Base-by-base conservation (phyloP, 2,888 invertebrate genomes). In the Apamea epomidion region DNA sequence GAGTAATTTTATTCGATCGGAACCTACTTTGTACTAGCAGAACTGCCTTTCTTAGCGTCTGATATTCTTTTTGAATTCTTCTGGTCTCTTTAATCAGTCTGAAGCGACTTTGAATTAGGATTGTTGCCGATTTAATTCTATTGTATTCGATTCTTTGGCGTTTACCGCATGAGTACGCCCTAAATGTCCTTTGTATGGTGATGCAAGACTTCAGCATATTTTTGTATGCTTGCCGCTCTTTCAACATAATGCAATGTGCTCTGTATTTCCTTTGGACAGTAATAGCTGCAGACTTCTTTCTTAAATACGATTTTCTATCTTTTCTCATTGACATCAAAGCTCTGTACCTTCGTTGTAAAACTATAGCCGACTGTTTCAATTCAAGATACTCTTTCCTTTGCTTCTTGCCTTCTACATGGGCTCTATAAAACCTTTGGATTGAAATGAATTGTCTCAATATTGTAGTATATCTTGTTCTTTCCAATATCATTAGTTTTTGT, bases 401-500 rank as follows among this genome's bases (percentile, higher is more conserved):
- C 48, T 86, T 88, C 77, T 88, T 94, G 83, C 91, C 95, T 48
- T 85, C 74, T 75, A 87, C 85, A 80, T 91, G 92, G 1, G 94
- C 93, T 90, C 93, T 94, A 84, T 95, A 97, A 69, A 89, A 90
- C 78, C 90, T 92, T 90, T 98, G 97, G 69, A 98, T 95, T 14
- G 88, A 78, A 42, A 93, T 85, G 71, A 93, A 93, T 1, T 97
- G 93, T 72, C 92, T 92, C 85, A 94, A 92, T 58, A 94, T 90
- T 29, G 88, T 88, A 21, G 95, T 80, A 88, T 96, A 98, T 58
- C 92, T 90, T 25, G 88, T 84, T 82, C 95, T 94, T 75, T 95
- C 93, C 76, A 84, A 84, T 89, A 93, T 95, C 94, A 95, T 95
- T 2, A 92, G 84, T 25, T 90, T 84, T 51, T 91, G 89, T 18